Evolutionary conservation across 2,797 vertebrate genomes (phyloP), one percentile per base, ranked within the genome.

Genomic region (Enteromius viviparus): DNA sequence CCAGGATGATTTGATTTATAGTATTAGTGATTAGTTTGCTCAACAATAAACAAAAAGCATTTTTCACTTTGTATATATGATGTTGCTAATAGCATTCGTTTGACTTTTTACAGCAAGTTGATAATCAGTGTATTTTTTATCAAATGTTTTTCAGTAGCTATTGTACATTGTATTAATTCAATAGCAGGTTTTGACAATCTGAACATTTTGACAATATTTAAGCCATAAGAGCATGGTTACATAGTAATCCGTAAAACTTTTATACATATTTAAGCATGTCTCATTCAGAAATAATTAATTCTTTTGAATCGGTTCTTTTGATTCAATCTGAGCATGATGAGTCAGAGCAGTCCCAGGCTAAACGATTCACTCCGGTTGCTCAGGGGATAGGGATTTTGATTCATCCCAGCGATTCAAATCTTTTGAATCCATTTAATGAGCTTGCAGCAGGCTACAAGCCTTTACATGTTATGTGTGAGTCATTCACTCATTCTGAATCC

Each of bases 391-490:
- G 3, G 34, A 66, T 66, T 66, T 68, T 40, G 32, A 68, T 68
- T 68, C 34, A 68, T n/a, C 19, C 3, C 34, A 68, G 34, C 1
- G 34, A 68, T 17, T 68, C 65, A 8, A n/a, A 21, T 68, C 34
- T n/a, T 40, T n/a, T 68, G 17, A 68, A 68, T 68, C 65, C 34
- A 21, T 68, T 60, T 60, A 26, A 26, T 40, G 34, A n/a, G 4
- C 10, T 19, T n/a, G 62, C 62, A 34, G 29, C 3, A 19, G 7
- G 7, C 15, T 65, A 34, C 32, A 53, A 53, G 71, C 29, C 71
- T 74, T 55, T 53, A 10, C 71, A 74, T 55, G 71, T 74, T 37
- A n/a, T 74, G 45, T 49, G 42, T 34, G 40, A 26, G n/a, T 26
- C 47, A 53, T 74, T 34, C 10, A 66, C 26, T 17, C 26, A 32